A percentile compares a stretch with the other conserved stretches of the same genome.
Evolutionary conservation across 64 coral and sea anemone species (phyloP).

Genomic region (Montipora capricornis): DNA sequence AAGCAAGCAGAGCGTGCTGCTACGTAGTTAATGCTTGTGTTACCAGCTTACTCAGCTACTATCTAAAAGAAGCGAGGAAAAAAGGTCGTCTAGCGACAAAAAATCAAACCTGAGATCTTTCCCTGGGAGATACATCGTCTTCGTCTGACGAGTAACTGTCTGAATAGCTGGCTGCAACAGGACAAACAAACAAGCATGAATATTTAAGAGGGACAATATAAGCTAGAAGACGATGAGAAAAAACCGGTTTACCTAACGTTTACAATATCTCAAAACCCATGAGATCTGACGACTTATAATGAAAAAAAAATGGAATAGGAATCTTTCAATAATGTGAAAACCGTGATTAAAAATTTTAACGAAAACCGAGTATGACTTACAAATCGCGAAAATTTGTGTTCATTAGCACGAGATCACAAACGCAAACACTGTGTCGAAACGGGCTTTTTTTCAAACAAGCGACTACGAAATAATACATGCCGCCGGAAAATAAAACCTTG

Average conservation of each 20-base stretch:
- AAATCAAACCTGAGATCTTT: conserved; percentile 88
- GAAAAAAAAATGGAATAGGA: not conserved
- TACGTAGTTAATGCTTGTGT: conserved; percentile 4
- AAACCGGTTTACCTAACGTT: not conserved
- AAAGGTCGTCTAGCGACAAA: not conserved
- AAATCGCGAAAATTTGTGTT: not conserved
- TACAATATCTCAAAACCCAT: not conserved
- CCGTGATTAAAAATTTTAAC: not conserved
- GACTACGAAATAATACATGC: not conserved
- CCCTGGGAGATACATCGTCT: conserved; percentile 98
- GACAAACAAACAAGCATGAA: not conserved
- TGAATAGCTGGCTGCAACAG: conserved; percentile 94
- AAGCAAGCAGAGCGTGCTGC: not conserved
- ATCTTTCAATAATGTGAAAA: not conserved
- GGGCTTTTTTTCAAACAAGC: not conserved
- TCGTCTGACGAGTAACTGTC: conserved; percentile 99
- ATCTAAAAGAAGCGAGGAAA: not conserved
- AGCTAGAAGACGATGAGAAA: not conserved
- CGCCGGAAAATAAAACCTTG: not conserved
- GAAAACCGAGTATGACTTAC: not conserved
- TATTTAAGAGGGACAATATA: not conserved
- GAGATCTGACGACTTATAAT: not conserved
- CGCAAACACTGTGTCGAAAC: not conserved
- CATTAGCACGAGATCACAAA: not conserved
- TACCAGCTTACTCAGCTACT: not conserved